A percentile compares a stretch with the other conserved stretches of the same genome.
Conservation (phyloP, 1,140 invertebrate genomes). For the Lasioglossum baleicum region DNA sequence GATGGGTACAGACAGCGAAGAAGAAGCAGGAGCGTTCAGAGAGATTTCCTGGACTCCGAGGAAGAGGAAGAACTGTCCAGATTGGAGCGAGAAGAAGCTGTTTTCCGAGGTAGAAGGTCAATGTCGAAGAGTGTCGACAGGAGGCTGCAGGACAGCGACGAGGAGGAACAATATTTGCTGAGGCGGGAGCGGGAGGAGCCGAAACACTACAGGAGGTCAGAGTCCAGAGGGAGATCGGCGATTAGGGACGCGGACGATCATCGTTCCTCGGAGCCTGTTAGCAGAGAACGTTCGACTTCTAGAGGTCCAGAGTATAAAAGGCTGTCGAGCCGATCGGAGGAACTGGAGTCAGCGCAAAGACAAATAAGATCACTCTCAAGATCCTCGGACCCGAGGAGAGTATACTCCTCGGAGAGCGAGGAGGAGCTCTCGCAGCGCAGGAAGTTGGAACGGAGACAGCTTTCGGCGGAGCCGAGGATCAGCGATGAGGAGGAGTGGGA, state of each 20-base stretch:
- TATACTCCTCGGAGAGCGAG: conserved; percentile 71
- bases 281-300: conserved; percentile 64
- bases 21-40: conserved; percentile 50
- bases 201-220: conserved; percentile 44
- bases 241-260: conserved; percentile 62
- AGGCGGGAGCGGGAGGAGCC: conserved; percentile 30
- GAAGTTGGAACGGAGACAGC: conserved; percentile 28
- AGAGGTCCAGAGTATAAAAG: conserved; percentile 44
- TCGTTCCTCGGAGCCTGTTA: conserved; percentile 66
- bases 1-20: conserved; percentile 49
- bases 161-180: conserved; percentile 36
- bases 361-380: conserved; percentile 52
- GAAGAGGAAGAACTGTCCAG: conserved; percentile 29
- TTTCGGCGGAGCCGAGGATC: conserved; percentile 58
- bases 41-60: conserved; percentile 30
- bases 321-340: conserved; percentile 26
- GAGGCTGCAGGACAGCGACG: conserved; percentile 38
- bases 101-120: conserved; percentile 60
- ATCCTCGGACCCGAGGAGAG: conserved; percentile 55
- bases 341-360: conserved; percentile 56
- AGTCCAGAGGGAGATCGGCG: conserved; percentile 56
- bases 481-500: conserved; percentile 78
- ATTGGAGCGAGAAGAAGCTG: conserved; percentile 48
- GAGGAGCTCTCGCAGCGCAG: conserved; percentile 52
- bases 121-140: conserved; percentile 51